Evolutionary conservation across 1,140 invertebrate species (phyloP).

Genomic region (Heliconius hewitsoni): DNA sequence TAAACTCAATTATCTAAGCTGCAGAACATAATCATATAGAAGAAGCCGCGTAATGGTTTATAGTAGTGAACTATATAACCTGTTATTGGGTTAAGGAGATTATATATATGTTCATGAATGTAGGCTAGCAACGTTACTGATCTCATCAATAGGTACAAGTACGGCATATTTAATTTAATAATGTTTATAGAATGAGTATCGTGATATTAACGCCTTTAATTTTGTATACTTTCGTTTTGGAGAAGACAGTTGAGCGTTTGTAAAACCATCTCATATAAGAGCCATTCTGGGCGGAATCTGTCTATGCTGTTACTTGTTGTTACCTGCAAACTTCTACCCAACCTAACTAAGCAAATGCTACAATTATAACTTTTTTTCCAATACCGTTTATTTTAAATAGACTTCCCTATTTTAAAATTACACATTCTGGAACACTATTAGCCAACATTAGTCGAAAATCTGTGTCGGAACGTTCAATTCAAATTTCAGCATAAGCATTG

Average conservation of each 20-base stretch:
- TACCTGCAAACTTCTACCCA: not conserved
- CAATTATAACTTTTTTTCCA: not conserved
- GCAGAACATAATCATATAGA: slow-evolving; percentile 1
- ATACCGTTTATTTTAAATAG: not conserved
- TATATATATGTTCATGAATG: not conserved
- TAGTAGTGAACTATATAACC: slow-evolving; percentile 11
- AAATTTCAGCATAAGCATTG: slow-evolving; percentile 56
- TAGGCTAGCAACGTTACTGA: not conserved
- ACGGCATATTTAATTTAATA: not conserved
- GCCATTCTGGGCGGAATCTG: not conserved
- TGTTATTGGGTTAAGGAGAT: slow-evolving; percentile 10
- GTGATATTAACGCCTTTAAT: not conserved
- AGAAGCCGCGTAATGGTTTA: slow-evolving; percentile 15
- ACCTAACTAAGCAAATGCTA: too few species aligned
- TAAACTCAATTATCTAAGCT: not conserved
- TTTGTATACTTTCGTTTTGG: not conserved
- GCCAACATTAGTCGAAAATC: slow-evolving; percentile 5
- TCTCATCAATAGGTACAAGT: not conserved
- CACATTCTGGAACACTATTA: slow-evolving; percentile 1
- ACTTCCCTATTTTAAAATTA: not conserved
- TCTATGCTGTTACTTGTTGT: not conserved
- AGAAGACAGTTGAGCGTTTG: not conserved
- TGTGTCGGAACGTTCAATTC: slow-evolving; percentile 39
- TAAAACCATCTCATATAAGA: not conserved
- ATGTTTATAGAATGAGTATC: not conserved